A percentile compares a stretch with the other conserved stretches of the same genome.
These are phyloP conservation scores for Mythimna ferrago DNA, from an alignment of 2,888 invertebrate genomes.

Conservation along the genomic window DNA sequence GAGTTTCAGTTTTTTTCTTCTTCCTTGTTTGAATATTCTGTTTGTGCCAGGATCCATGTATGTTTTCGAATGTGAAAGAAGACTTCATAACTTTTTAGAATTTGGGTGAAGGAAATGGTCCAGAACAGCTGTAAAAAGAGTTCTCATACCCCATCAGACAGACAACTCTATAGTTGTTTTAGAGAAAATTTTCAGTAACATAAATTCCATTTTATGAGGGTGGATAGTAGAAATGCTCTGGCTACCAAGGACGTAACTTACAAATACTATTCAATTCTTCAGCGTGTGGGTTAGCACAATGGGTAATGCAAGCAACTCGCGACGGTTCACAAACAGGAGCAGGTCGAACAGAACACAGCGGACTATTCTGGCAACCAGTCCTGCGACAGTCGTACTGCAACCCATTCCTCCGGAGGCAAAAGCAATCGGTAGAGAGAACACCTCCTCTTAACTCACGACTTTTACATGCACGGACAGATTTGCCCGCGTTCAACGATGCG, in stretches of 20 bases:
- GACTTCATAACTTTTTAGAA: neutral
- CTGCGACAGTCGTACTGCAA: conserved; percentile 90
- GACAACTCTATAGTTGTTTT: too few relatives aligned
- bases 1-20: conserved; percentile 41
- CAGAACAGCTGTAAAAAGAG: too few relatives aligned
- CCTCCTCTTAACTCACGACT: conserved; percentile 89
- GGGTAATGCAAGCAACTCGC: conserved; percentile 77
- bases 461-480: conserved; percentile 67
- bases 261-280: conserved; percentile 79
- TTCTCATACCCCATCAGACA: too few relatives aligned
- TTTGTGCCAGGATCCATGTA: conserved; percentile 31
- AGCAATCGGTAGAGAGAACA: conserved; percentile 88
- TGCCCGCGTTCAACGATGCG: conserved; percentile 18
- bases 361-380: conserved; percentile 85
- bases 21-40: conserved; percentile 60
- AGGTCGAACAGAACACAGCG: conserved; percentile 77
- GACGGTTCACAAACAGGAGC: conserved; percentile 82
- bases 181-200: too few relatives aligned
- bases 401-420: conserved; percentile 90
- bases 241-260: conserved; percentile 67
- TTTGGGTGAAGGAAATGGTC: too few relatives aligned
- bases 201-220: too few relatives aligned
- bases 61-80: conserved; percentile 18
- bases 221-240: neutral
- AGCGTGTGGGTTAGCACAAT: conserved; percentile 81